Percentiles rank a stretch among this genome's conserved stretches.
Conservation (phyloP, 2,888 invertebrate species). For the Pammene aurita region DNA sequence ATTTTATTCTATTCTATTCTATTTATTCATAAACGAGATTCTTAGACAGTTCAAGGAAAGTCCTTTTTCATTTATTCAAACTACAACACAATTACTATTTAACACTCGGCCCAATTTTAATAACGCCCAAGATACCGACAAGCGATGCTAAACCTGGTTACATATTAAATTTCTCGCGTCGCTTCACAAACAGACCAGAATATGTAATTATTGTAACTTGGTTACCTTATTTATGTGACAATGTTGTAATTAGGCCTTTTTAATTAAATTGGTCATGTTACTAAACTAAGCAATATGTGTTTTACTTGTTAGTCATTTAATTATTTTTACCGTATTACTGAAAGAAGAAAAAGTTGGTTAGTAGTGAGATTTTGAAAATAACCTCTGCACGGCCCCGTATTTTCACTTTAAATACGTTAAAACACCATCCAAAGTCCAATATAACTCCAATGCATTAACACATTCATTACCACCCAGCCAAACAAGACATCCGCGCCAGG, state of each 20-base stretch:
- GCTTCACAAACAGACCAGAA: conserved; percentile 11
- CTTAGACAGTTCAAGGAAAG: conserved; percentile 3
- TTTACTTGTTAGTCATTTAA: not conserved
- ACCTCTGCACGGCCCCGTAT: no score
- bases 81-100: conserved; percentile 16
- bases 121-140: conserved; percentile 10
- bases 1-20: not conserved
- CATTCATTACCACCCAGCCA: no score
- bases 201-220: conserved; percentile 27
- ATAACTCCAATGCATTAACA: no score
- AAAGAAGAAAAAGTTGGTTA: no score
- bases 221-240: conserved; percentile 12
- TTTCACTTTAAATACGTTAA: no score
- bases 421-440: no score
- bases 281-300: not conserved
- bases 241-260: conserved; percentile 7
- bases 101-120: conserved; percentile 19
- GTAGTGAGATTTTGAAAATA: no score
- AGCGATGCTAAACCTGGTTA: conserved; percentile 26
- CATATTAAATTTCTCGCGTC: conserved; percentile 19
- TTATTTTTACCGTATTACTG: not conserved
- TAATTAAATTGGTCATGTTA: no score
- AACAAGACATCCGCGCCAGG: no score
- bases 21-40: not conserved
- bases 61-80: not conserved